Evolutionary conservation across 2,113 vertebrate genomes (phyloP), one percentile per base, ranked within the genome.

Genomic region (Engraulis encrasicolus): DNA sequence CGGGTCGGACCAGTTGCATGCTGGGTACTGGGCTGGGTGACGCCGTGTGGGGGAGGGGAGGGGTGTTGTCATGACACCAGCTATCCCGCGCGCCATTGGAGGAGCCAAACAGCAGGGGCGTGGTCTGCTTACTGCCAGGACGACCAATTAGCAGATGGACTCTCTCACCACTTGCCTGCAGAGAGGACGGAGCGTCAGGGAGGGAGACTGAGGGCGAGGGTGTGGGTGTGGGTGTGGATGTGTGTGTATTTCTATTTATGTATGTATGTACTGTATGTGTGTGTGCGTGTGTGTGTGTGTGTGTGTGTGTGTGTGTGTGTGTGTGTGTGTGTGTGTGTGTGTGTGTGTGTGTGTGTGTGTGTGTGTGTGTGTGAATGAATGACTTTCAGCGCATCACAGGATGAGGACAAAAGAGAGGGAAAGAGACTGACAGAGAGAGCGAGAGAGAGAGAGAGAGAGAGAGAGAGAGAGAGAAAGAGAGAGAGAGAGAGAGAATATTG

Each of bases 111-210:
- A 93, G 93, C 2, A 93, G 93, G 27, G 92, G 93, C 0, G 94
- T 94, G 83, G 96, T 96, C 6, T 95, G 92, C 89, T 98, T 99
- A 45, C 40, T n/a, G 91, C 91, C 92, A 36, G 96, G 91, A 86
- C 98, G 96, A 78, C 95, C 96, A 88, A 99, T 95, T 45, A 97
- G 89, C 90, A 99, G 93, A 87, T 96, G 95, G 85, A 99, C 98
- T 89, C 96, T 95, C 88, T 99, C 98, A 79, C 98, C 98, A 0
- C 98, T 99, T n/a, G 97, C 97, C 98, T 99, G 83, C 0, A 85
- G 83, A 82, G 40, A 82, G 14, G 78, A 88, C 23, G 50, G 36
- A 78, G 23, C 18, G 81, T 77, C 11, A 14, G 81, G 23, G 19
- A 23, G 23, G 18, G 6, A n/a, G n/a, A n/a, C n/a, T n/a, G n/a